Evolutionary conservation across 2,888 invertebrate species (phyloP).

Genomic region (Drosophila anomalata): DNA sequence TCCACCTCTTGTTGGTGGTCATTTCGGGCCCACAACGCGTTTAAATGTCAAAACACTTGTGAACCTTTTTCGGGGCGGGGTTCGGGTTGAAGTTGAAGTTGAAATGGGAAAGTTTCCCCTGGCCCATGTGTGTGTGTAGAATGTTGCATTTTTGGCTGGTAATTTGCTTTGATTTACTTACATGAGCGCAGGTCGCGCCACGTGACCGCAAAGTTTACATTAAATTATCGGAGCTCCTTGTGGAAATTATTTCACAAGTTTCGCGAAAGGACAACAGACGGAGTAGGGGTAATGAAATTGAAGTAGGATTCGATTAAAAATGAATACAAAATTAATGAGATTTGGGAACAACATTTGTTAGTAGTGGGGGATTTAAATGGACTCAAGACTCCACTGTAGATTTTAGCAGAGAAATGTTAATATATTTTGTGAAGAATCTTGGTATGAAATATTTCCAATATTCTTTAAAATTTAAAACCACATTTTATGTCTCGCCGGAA

Average conservation of each 20-base stretch:
- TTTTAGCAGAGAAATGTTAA: neutral
- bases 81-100: slow-evolving; percentile 27
- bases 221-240: slow-evolving; percentile 60
- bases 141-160: slow-evolving; percentile 39
- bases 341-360: neutral
- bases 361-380: neutral
- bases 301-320: slow-evolving; percentile 1
- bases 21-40: slow-evolving; percentile 64
- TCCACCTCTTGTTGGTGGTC: slow-evolving; percentile 59
- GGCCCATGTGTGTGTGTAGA: slow-evolving; percentile 42
- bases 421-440: too few relatives aligned
- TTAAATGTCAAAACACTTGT: slow-evolving; percentile 79
- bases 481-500: slow-evolving; percentile 37
- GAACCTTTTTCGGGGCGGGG: slow-evolving; percentile 36
- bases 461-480: slow-evolving; percentile 12
- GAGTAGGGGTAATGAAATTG: slow-evolving; percentile 26
- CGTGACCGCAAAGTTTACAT: slow-evolving; percentile 77
- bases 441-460: neutral
- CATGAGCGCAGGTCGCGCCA: slow-evolving; percentile 54
- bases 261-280: slow-evolving; percentile 32
- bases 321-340: slow-evolving; percentile 17
- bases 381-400: too few relatives aligned
- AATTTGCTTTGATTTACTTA: slow-evolving; percentile 70
- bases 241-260: slow-evolving; percentile 46
- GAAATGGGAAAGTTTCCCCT: slow-evolving; percentile 25